Evolutionary conservation across 2,888 invertebrate species (phyloP), one percentile per base, ranked within the genome.

Genomic region (Caenorhabditis sp.): DNA sequence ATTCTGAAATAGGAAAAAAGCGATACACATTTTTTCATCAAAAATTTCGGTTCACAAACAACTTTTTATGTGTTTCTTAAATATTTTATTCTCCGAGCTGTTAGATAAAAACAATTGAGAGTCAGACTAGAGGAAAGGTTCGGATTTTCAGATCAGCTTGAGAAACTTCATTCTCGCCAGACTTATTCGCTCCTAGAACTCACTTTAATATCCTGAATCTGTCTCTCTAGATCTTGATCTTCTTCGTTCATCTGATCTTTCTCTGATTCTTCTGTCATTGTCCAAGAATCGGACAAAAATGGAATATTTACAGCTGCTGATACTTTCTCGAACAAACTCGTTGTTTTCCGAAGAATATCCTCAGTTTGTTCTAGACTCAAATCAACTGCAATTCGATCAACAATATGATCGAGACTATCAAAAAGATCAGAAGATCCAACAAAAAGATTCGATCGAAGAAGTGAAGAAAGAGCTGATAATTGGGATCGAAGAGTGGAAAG

Each of bases 241-340:
- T 63, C 49, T 1, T 21, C 27, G n/a, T 4, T 23, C 23, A 20
- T 36, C 49, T 31, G 62, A 60, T 71, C 58, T 23, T 67, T 59
- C 8, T 43, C 63, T 8, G 54, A 10, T 12, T 43, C 31, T 56
- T 75, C 79, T 0, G 79, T 79, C 77, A 80, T 80, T 5, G 80
- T 80, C 80, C 80, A 80, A n/a, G 80, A 80, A 58, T 80, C 80
- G 7, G 64, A 71, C 5, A 70, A 53, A 58, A 69, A 68, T 12
- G 74, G 77, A 25, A 63, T 63, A 7, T 61, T 69, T 17, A 67
- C 61, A 12, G 73, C 68, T 7, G 59, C 31, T 0, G 70, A 53
- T 10, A 73, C 63, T 21, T 59, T 63, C 26, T 75, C 75, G 52
- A 75, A 70, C 26, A 75, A 63, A 1, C 60, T 60, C 3, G 66